Base-by-base conservation (phyloP, 2,113 vertebrate species). In the Onychorhynchus coronatus region DNA sequence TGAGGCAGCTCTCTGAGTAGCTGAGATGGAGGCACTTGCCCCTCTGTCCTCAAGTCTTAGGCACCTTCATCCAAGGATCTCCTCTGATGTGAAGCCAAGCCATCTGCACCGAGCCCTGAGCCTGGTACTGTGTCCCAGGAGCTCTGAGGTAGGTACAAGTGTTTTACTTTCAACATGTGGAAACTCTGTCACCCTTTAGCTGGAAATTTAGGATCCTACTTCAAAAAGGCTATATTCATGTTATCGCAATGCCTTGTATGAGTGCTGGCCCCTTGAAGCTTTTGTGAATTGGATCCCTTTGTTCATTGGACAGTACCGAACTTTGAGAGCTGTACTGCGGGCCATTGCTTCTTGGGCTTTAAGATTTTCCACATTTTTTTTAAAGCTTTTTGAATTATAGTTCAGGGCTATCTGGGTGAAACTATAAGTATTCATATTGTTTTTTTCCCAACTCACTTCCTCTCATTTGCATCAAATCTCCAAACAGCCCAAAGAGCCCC, bases 1-100 rank as follows among this genome's bases (percentile, higher is more conserved):
- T 0, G 0, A 63, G 27, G 44, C 66, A 91, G 61, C 3, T 77
- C 46, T 75, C 28, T 0, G 0, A 18, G 59, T 28, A 41, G 14
- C 55, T 49, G n/a, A 46, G 28, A 41, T 1, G 2, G 72, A 41
- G 20, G 20, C 4, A 0, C 33, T 65, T 90, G 23, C 10, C 33
- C 39, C 25, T 72, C 74, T 53, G 23, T 44, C 27, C 55, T 73
- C 58, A 30, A 22, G 15, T n/a, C 35, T 59, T 35, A 28, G 62
- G 7, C 71, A 79, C 5, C 35, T 83, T n/a, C 42, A 30, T 47
- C 53, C 50, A 49, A 53, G 46, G 37, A 47, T 79, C 18, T 68
- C 14, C 44, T 66, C 67, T 50, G n/a, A 73, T 0, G 0, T 42
- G 27, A 53, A 75, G 16, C 28, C 39, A 50, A 72, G 28, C 16